Base-by-base conservation (phyloP, 2,797 vertebrate genomes). In the Characodon lateralis region DNA sequence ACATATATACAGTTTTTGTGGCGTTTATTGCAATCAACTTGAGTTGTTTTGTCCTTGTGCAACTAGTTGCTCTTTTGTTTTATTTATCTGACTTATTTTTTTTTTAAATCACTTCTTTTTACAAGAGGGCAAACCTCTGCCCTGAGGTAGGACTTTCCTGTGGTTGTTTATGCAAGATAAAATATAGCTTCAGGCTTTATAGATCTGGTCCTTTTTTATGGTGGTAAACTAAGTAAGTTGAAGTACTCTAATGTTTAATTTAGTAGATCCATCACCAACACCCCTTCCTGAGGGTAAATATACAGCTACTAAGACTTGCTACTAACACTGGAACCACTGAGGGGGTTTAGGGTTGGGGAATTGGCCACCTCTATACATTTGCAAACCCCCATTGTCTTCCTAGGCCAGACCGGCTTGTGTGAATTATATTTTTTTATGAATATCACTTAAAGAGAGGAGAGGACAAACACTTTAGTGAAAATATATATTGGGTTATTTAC, bases 211-310 rank as follows among this genome's bases (percentile, higher is more conserved):
- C 3, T 41, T 61, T 46, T 35, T 76, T 74, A 41, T 70, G 53
- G 39, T 70, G 77, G 78, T 79, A 79, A 84, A 70, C 84, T 71
- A 81, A 89, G 80, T 71, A 35, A 91, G 81, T 87, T 78, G 74
- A 41, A 87, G 74, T 74, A 78, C 81, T 89, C 76, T 87, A 35
- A 35, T 90, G 77, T 83, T 66, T 55, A 35, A 22, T 89, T 87
- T 79, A 79, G 81, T 74, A 22, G 28, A 56, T 5, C 20, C 26
- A 31, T 53, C 31, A 43, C 22, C 26, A 28, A 48, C 16, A 22
- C 10, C 41, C 13, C 6, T 69, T 69, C 41, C 41, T 46, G 12
- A n/a, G 66, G 41, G 24, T 26, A 69, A 46, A n/a, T 46, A 69
- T 46, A 10, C 39, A 68, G 22, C 8, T 43, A n/a, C 66, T 69